phyloP scores from a whole-genome alignment of 2,888 invertebrate species.

The Orchesella flavescens region DNA sequence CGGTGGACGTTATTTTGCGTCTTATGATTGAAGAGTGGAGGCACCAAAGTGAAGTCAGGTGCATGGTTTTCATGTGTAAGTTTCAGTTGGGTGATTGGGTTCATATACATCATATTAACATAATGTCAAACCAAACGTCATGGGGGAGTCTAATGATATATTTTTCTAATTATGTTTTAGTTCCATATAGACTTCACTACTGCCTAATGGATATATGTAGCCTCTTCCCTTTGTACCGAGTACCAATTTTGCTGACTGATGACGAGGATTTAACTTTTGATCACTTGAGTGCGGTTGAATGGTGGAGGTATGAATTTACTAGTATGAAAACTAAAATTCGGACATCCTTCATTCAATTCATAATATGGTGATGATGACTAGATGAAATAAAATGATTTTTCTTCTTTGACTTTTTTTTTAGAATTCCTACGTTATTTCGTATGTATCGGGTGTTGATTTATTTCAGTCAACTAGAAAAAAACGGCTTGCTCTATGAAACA shows the following conservation, averaged over 20 bases:
- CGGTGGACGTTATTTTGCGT: slow-evolving; percentile 55
- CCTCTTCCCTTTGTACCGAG: slow-evolving; percentile 34
- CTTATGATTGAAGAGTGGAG: slow-evolving; percentile 62
- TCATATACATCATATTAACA: no score
- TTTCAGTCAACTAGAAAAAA: not conserved
- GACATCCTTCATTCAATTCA: not conserved
- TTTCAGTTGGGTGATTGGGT: not conserved
- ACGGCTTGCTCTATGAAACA: slow-evolving; percentile 25
- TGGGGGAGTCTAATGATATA: not conserved
- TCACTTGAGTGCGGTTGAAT: slow-evolving; percentile 9
- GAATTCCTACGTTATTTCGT: slow-evolving; percentile 6
- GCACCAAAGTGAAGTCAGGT: slow-evolving; percentile 12
- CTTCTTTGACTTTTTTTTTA: not conserved
- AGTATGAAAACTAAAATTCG: not conserved
- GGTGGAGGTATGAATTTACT: slow-evolving; percentile 25
- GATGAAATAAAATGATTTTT: not conserved
- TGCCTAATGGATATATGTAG: slow-evolving; percentile 55
- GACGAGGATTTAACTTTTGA: not conserved
- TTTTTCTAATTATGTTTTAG: slow-evolving; percentile 15
- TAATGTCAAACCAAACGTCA: not conserved
- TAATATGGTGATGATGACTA: not conserved
- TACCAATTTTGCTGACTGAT: not conserved
- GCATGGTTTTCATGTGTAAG: slow-evolving; percentile 49
- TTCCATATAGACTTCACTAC: slow-evolving; percentile 47
- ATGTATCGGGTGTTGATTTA: slow-evolving; percentile 4